Conservation (phyloP, 2,888 invertebrate species). For the Selenia dentaria region DNA sequence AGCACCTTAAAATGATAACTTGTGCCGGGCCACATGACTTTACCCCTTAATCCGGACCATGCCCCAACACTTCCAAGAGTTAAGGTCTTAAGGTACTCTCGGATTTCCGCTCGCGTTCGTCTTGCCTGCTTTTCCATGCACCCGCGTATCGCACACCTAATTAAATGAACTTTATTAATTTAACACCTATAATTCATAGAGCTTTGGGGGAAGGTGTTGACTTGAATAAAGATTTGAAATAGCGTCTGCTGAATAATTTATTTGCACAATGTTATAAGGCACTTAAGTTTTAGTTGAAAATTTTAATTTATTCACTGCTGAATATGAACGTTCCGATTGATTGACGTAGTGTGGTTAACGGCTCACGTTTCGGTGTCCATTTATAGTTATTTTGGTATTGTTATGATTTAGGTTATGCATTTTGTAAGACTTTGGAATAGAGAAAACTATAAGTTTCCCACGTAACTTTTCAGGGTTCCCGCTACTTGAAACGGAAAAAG, state of each 20-base stretch:
- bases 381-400: too few relatives aligned
- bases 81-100: slow-evolving; percentile 59
- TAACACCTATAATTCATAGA: slow-evolving; percentile 36
- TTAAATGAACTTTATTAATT: slow-evolving; percentile 55
- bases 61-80: slow-evolving; percentile 27
- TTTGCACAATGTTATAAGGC: slow-evolving; percentile 3
- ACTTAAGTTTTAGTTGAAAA: slow-evolving; percentile 5
- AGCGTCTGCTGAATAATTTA: slow-evolving; percentile 9
- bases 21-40: background rate
- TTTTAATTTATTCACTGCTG: background rate
- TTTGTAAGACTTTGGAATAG: too few relatives aligned
- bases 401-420: too few relatives aligned
- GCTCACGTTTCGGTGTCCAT: too few relatives aligned
- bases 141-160: slow-evolving; percentile 56
- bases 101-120: slow-evolving; percentile 43
- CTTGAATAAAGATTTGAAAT: slow-evolving; percentile 13
- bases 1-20: too few relatives aligned
- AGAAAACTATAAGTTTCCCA: too few relatives aligned
- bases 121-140: slow-evolving; percentile 49
- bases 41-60: slow-evolving; percentile 26
- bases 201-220: slow-evolving; percentile 16
- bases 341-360: too few relatives aligned
- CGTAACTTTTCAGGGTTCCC: too few relatives aligned
- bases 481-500: too few relatives aligned
- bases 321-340: too few relatives aligned